Conservation (phyloP, 2,113 vertebrate genomes). For the Oncorhynchus kisutch region DNA sequence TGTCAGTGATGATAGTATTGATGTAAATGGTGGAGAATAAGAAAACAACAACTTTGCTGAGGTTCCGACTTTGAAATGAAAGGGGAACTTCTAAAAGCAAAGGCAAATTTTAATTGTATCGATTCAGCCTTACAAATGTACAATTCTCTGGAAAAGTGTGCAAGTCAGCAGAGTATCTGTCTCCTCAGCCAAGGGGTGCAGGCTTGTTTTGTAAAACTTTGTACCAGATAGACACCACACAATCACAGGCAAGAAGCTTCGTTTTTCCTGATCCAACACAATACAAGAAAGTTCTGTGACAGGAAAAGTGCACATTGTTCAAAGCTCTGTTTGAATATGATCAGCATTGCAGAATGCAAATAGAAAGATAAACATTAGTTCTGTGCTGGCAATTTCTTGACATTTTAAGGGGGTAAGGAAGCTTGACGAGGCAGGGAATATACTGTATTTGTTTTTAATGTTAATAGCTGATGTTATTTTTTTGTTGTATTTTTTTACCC, state of each 20-base stretch:
- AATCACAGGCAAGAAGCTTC: conserved; percentile 65
- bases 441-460: conserved; percentile 45
- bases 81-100: conserved; percentile 68
- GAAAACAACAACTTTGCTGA: conserved; percentile 82
- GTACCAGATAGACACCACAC: conserved; percentile 62
- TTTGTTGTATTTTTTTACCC: too few species aligned
- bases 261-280: conserved; percentile 73
- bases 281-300: conserved; percentile 71
- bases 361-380: conserved; percentile 56
- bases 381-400: conserved; percentile 55
- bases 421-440: conserved; percentile 25
- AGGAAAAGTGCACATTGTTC: conserved; percentile 65
- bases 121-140: conserved; percentile 78
- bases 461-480: conserved; percentile 35
- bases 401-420: conserved; percentile 48
- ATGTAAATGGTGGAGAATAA: conserved; percentile 73
- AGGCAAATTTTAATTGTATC: conserved; percentile 79
- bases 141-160: conserved; percentile 72
- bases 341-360: conserved; percentile 70
- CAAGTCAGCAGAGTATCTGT: conserved; percentile 78
- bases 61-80: conserved; percentile 75
- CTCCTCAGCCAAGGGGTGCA: conserved; percentile 67
- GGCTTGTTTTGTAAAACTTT: conserved; percentile 71
- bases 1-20: conserved; percentile 80
- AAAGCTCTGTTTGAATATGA: conserved; percentile 70